Evolutionary conservation across 2,113 vertebrate genomes (phyloP).

Genomic region (Xiphophorus maculatus): DNA sequence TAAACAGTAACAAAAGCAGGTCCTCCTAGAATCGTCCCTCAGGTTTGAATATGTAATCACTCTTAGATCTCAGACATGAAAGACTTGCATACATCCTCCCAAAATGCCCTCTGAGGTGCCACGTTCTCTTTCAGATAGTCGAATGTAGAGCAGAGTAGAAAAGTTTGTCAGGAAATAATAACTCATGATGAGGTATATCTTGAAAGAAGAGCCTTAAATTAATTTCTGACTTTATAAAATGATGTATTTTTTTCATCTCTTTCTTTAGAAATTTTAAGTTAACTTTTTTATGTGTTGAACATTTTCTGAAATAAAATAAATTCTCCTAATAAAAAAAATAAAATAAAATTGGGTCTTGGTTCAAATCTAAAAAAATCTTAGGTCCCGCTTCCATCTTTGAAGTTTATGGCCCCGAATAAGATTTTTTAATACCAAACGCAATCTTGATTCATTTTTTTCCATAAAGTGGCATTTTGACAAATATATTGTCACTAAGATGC

Average conservation of each 20-base stretch:
- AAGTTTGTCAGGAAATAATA: conserved; percentile 50
- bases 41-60: conserved; percentile 75
- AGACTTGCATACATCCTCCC: conserved; percentile 66
- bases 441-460: too few relatives aligned
- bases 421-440: too few relatives aligned
- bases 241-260: neutral
- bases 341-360: too few relatives aligned
- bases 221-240: conserved; percentile 26
- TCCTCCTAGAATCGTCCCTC: conserved; percentile 64
- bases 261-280: too few relatives aligned
- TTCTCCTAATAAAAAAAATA: too few relatives aligned
- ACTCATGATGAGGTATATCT: conserved; percentile 26
- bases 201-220: conserved; percentile 15
- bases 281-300: too few relatives aligned
- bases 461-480: too few relatives aligned
- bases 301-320: too few relatives aligned
- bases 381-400: neutral
- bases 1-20: conserved; percentile 70
- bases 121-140: conserved; percentile 55
- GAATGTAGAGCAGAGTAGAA: conserved; percentile 23
- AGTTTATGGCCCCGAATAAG: too few relatives aligned
- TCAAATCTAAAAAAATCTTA: neutral
- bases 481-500: too few relatives aligned
- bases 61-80: conserved; percentile 80
- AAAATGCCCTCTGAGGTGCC: conserved; percentile 70